Evolutionary conservation across 2,797 vertebrate genomes (phyloP).

Genomic region (Otolemur crassicaudatus): DNA sequence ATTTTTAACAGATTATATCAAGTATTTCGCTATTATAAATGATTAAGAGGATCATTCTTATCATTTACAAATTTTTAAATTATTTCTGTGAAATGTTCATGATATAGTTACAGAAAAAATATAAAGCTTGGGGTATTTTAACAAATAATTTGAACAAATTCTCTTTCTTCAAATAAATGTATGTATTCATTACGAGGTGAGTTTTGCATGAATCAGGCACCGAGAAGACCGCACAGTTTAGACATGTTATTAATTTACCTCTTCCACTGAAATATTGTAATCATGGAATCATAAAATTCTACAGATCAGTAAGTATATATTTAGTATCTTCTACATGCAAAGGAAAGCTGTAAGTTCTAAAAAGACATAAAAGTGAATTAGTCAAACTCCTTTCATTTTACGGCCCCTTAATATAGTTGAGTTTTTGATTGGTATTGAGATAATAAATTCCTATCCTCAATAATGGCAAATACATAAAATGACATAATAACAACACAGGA

Average conservation of each 20-base stretch:
- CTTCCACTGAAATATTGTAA: slow-evolving; percentile 21
- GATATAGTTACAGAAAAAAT: background rate
- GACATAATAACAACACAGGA: background rate
- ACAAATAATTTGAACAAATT: slow-evolving; percentile 6
- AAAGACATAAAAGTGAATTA: background rate
- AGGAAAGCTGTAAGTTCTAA: background rate
- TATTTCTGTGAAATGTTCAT: slow-evolving; percentile 5
- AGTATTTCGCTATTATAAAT: slow-evolving; percentile 35
- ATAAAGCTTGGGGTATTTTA: background rate
- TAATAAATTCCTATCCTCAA: background rate
- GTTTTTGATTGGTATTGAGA: background rate
- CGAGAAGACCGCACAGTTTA: background rate
- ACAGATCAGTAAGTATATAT: slow-evolving; percentile 33
- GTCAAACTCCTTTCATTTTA: background rate
- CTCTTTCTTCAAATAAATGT: slow-evolving; percentile 27
- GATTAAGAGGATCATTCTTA: background rate
- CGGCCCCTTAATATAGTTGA: background rate
- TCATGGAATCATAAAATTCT: slow-evolving; percentile 23
- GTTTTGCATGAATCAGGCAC: background rate
- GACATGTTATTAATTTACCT: background rate
- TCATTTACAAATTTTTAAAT: background rate
- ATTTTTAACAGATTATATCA: slow-evolving; percentile 16
- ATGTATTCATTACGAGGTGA: slow-evolving; percentile 2
- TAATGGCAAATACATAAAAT: background rate
- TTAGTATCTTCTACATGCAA: background rate